phyloP scores from a whole-genome alignment of 2,888 invertebrate genomes.

The Acleris laterana region DNA sequence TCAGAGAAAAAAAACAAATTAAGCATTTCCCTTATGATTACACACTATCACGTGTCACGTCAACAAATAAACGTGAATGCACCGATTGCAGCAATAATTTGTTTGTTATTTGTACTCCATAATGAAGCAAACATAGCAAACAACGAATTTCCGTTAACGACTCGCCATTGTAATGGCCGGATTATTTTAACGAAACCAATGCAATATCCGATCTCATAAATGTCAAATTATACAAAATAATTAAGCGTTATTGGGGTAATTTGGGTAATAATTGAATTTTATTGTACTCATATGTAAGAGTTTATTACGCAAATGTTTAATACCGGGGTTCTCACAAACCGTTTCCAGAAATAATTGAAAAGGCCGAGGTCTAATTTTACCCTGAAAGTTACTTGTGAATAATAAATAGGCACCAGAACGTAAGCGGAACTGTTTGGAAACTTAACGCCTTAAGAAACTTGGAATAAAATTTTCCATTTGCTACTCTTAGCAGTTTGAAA shows the following conservation, averaged over 20 bases:
- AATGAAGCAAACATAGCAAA: slow-evolving; percentile 9
- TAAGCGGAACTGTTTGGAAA: slow-evolving; percentile 1
- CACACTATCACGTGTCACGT: slow-evolving; percentile 27
- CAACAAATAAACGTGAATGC: slow-evolving; percentile 7
- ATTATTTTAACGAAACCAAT: slow-evolving; percentile 15
- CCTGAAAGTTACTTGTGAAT: slow-evolving; percentile 16
- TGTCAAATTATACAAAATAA: slow-evolving; percentile 34
- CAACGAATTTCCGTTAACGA: slow-evolving; percentile 10
- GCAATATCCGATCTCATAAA: slow-evolving; percentile 32
- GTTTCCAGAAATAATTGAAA: slow-evolving; percentile 24
- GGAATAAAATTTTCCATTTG: slow-evolving; percentile 12
- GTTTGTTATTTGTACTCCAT: slow-evolving; percentile 12
- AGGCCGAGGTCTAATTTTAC: slow-evolving; percentile 3
- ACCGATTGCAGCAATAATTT: slow-evolving; percentile 12
- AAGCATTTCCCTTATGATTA: too few relatives aligned
- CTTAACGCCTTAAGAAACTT: not conserved
- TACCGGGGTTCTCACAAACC: slow-evolving; percentile 20
- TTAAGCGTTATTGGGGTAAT: slow-evolving; percentile 36
- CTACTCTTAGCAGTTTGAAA: slow-evolving; percentile 11
- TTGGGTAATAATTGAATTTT: slow-evolving; percentile 35
- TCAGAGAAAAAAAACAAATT: too few relatives aligned
- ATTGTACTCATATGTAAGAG: slow-evolving; percentile 31
- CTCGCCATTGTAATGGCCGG: slow-evolving; percentile 16
- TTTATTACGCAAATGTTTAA: slow-evolving; percentile 34
- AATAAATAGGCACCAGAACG: slow-evolving; percentile 16